phyloP scores from a whole-genome alignment of 2,113 vertebrate species.

The Siniperca knerii region DNA sequence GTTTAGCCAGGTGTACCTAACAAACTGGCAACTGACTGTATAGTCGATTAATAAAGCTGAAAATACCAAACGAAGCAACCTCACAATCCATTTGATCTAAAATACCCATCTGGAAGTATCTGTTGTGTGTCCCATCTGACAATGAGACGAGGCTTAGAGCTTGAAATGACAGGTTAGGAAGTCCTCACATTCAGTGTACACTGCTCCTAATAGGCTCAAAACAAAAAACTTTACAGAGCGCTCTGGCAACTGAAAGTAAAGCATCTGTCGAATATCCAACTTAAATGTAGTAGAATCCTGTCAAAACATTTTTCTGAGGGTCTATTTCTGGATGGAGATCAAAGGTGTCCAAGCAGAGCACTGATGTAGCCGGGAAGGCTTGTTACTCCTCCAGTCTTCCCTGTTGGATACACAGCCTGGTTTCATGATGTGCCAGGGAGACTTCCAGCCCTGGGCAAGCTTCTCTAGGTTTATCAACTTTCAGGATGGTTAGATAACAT shows the following conservation, averaged over 20 bases:
- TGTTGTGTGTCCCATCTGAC: neutral
- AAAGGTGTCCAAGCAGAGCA: constrained; percentile 49
- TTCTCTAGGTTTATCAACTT: constrained; percentile 39
- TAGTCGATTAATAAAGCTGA: neutral
- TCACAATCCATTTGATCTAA: neutral
- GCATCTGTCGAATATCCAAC: neutral
- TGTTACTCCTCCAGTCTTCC: constrained; percentile 58
- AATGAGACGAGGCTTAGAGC: neutral
- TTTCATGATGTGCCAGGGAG: constrained; percentile 52
- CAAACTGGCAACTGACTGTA: neutral
- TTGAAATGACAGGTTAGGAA: constrained; percentile 3
- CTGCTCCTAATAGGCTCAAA: constrained; percentile 22
- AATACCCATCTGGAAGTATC: neutral
- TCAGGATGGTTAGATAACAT: constrained; percentile 50
- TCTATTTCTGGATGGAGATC: constrained; percentile 69
- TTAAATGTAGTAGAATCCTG: constrained; percentile 41
- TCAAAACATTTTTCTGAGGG: constrained; percentile 46
- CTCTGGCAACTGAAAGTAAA: constrained; percentile 22
- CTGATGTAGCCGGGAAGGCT: constrained; percentile 49
- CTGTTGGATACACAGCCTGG: constrained; percentile 61
- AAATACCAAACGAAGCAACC: constrained; percentile 3
- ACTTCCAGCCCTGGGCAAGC: constrained; percentile 37
- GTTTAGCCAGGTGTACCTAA: neutral
- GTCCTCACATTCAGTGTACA: constrained; percentile 7
- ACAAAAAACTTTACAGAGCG: constrained; percentile 4